Conservation (phyloP, 2,797 vertebrate species). For the Synanceia verrucosa region DNA sequence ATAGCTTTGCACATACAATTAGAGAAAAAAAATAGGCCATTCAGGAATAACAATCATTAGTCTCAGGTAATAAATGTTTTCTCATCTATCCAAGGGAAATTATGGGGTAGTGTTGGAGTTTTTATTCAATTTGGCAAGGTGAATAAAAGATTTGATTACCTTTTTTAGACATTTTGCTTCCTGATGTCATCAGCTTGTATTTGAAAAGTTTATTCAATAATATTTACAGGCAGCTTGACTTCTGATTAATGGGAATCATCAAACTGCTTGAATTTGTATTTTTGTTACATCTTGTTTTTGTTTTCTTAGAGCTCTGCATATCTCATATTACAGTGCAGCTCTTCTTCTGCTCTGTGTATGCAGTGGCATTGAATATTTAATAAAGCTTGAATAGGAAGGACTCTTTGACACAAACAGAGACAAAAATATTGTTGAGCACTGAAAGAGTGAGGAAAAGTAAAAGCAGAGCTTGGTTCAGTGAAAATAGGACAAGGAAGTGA, state of each 20-base stretch:
- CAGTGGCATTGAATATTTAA: constrained; percentile 22
- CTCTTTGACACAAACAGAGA: constrained; percentile 27
- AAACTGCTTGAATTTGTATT: constrained; percentile 17
- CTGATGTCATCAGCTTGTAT: neutral
- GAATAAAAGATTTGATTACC: constrained; percentile 32
- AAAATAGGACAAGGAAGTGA: constrained; percentile 10
- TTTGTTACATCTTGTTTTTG: neutral
- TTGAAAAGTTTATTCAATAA: too few relatives aligned
- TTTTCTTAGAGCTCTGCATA: neutral
- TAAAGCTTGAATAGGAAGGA: constrained; percentile 11
- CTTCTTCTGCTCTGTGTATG: neutral
- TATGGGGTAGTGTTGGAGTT: constrained; percentile 38
- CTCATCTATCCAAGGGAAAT: constrained; percentile 51
- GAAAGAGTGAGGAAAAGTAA: constrained; percentile 5
- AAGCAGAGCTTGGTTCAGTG: constrained; percentile 27
- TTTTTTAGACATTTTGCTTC: neutral
- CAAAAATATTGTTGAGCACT: constrained; percentile 30
- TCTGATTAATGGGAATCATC: constrained; percentile 3
- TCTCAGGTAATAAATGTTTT: constrained; percentile 73
- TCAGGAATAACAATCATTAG: constrained; percentile 68
- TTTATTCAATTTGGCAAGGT: constrained; percentile 43
- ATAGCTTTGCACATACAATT: constrained; percentile 73
- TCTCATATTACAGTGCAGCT: constrained; percentile 7
- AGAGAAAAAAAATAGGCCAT: constrained; percentile 74
- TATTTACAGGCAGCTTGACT: too few relatives aligned